A percentile compares a stretch with the other conserved stretches of the same genome.
Conservation (phyloP, 2,113 vertebrate species). For the Cyprinodon brontotheroides region DNA sequence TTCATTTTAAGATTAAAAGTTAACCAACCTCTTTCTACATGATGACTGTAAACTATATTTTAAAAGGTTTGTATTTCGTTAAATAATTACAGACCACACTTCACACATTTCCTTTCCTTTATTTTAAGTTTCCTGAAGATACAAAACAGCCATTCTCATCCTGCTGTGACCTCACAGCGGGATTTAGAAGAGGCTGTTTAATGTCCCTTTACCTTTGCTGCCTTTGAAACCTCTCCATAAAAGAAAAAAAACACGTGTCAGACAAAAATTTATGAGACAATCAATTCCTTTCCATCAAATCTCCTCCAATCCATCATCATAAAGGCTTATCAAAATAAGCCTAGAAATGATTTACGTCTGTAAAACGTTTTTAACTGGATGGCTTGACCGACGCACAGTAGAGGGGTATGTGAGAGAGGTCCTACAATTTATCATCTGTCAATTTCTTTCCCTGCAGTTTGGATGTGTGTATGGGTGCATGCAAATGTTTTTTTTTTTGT, state of each 20-base stretch:
- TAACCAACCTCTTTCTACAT: constrained; percentile 26
- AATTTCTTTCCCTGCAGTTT: neutral
- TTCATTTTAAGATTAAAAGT: constrained; percentile 8
- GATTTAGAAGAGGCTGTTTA: constrained; percentile 56
- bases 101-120: constrained; percentile 28
- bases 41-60: constrained; percentile 24
- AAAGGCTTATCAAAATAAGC: constrained; percentile 63
- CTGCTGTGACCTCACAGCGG: constrained; percentile 7
- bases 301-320: constrained; percentile 64
- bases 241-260: constrained; percentile 51
- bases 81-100: constrained; percentile 23
- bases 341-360: constrained; percentile 19
- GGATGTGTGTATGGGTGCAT: neutral
- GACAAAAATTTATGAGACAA: constrained; percentile 66
- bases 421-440: neutral
- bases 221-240: constrained; percentile 50
- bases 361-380: constrained; percentile 43
- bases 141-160: constrained; percentile 39
- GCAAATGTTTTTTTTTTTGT: neutral
- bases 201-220: constrained; percentile 51
- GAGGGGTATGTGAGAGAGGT: constrained; percentile 1
- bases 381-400: constrained; percentile 4
- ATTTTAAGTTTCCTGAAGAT: constrained; percentile 8
- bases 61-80: constrained; percentile 51
- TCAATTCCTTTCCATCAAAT: constrained; percentile 54